Base-by-base conservation (phyloP, 2,113 vertebrate species). In the Microcebus ravelobensis region DNA sequence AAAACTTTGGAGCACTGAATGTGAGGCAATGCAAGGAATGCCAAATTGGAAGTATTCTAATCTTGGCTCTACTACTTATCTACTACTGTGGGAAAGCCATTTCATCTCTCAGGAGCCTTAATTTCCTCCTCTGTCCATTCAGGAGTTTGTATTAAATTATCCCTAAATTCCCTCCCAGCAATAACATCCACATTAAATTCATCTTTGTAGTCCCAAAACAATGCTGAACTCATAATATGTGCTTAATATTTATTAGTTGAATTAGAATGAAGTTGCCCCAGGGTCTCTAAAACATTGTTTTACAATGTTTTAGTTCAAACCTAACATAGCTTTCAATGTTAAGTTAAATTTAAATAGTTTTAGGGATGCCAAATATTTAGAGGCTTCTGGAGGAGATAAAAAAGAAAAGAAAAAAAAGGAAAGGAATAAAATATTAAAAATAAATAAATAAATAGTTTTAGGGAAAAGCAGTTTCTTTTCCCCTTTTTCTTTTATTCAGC, bases 211-310 rank as follows among this genome's bases (percentile, higher is more conserved):
- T 97, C 55, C 74, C 79, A 88, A 67, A 52, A 83, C 23, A 91
- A 80, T 67, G 20, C 9, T 94, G 21, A 59, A 95, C 36, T 90
- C 82, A 61, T 70, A 85, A 85, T 82, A 71, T 31, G 55, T 74
- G 55, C 73, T 94, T 94, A 84, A 87, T 93, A 85, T 97, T 92
- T 95, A 97, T 90, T 90, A 76, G 50, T 34, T 76, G 52, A 87
- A 88, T 61, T 93, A 88, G 80, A 80, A 2, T 76, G 29, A 90
- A 87, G 39, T 93, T 93, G n/a, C 34, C 25, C 63, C 39, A 80
- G 65, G 57, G 5, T 90, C 48, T 85, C 70, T 97, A 91, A 70
- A 84, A 90, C 15, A 87, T 70, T 89, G 48, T 12, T 80, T 93
- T 67, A 96, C 17, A 87, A n/a, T 59, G 27, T 85, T 89, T 93